Evolutionary conservation across 2,113 vertebrate genomes (phyloP).

Genomic region (Reinhardtius hippoglossoides): DNA sequence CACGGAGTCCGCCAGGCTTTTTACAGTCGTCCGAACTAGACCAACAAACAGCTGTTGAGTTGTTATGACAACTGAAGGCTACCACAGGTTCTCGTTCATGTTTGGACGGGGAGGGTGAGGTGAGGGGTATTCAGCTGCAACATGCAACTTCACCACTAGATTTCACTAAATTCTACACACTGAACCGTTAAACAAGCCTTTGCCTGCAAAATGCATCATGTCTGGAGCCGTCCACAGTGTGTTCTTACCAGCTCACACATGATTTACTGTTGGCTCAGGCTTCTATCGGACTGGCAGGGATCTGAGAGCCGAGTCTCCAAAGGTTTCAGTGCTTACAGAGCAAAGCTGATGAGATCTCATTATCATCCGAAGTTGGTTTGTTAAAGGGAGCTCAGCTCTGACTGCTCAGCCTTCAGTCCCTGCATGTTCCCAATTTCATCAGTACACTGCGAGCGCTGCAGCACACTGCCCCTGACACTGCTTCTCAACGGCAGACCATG

Average conservation of each 20-base stretch:
- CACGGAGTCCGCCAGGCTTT: too few species aligned
- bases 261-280: constrained; percentile 43
- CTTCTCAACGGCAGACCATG: neutral
- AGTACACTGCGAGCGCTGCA: neutral
- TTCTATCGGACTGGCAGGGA: constrained; percentile 17
- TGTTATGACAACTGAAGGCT: too few species aligned
- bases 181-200: neutral
- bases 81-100: too few species aligned
- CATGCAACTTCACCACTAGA: too few species aligned
- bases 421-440: neutral
- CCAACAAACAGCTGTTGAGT: too few species aligned
- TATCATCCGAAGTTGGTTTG: constrained; percentile 38
- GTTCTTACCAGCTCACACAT: constrained; percentile 31
- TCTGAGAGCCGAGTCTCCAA: constrained; percentile 26
- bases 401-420: constrained; percentile 1
- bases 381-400: constrained; percentile 1
- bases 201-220: neutral
- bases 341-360: constrained; percentile 43
- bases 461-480: neutral
- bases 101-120: too few species aligned
- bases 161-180: too few species aligned
- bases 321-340: constrained; percentile 37
- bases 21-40: too few species aligned
- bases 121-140: too few species aligned
- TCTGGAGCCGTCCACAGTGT: neutral